A percentile compares a stretch with the other conserved stretches of the same genome.
Evolutionary conservation across 1,140 invertebrate genomes (phyloP).

Genomic region (Brachionus paranguensis): DNA sequence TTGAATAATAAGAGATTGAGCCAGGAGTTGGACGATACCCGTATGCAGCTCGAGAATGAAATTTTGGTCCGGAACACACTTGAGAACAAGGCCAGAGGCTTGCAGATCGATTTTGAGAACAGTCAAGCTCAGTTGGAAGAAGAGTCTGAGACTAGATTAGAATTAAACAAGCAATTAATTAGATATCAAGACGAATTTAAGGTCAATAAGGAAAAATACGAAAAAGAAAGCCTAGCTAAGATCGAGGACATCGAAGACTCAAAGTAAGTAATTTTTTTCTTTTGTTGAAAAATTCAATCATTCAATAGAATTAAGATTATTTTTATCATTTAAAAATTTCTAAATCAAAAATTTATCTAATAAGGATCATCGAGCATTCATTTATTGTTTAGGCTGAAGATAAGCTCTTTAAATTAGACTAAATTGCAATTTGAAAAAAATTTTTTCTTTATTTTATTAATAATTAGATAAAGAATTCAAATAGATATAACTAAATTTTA

Average conservation of each 20-base stretch:
- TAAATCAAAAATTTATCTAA: not conserved
- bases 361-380: not conserved
- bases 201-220: not conserved
- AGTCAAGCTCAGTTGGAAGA: slow-evolving; percentile 12
- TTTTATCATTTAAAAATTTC: not conserved
- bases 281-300: not conserved
- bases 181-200: slow-evolving; percentile 36
- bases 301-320: not conserved
- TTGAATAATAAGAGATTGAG: not conserved
- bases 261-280: not conserved
- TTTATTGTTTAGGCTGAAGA: not conserved
- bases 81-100: not conserved
- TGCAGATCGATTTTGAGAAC: slow-evolving; percentile 29
- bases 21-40: slow-evolving; percentile 31
- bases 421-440: not conserved
- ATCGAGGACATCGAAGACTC: slow-evolving; percentile 40
- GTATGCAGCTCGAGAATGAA: slow-evolving; percentile 27
- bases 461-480: not conserved
- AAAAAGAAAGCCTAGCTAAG: slow-evolving; percentile 34
- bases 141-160: slow-evolving; percentile 23
- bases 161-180: slow-evolving; percentile 29
- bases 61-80: slow-evolving; percentile 19
- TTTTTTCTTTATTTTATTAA: not conserved
- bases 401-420: not conserved
- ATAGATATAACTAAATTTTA: not conserved